phyloP scores from a whole-genome alignment of 2,797 vertebrate species.

The Garrulus glandarius region DNA sequence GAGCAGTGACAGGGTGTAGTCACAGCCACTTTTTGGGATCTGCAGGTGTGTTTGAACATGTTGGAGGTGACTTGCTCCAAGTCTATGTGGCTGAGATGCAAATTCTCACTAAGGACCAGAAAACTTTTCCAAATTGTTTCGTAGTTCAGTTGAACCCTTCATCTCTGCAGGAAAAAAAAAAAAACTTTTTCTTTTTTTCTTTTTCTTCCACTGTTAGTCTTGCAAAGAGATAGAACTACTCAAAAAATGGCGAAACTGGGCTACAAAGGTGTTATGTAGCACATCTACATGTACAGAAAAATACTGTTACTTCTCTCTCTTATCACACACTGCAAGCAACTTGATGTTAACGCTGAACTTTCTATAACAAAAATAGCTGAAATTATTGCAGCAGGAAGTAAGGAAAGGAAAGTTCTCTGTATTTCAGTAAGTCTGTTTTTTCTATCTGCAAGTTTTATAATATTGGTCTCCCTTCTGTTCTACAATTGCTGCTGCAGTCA shows the following conservation, averaged over 20 bases:
- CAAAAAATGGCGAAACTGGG: not conserved
- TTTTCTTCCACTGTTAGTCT: not conserved
- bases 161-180: not conserved
- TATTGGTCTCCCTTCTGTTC: not conserved
- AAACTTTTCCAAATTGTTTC: not conserved
- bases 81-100: rapidly evolving
- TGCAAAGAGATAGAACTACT: not conserved
- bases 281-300: not conserved
- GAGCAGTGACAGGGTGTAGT: not conserved
- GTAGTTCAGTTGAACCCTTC: not conserved
- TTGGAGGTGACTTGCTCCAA: not conserved
- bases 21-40: not conserved
- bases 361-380: not conserved
- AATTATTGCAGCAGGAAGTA: not conserved
- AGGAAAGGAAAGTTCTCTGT: not conserved
- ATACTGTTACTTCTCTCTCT: not conserved
- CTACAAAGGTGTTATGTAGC: not conserved
- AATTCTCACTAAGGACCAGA: not conserved
- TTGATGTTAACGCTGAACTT: not conserved
- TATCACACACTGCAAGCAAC: not conserved
- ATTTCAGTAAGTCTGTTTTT: not conserved
- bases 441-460: not conserved
- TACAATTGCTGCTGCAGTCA: not conserved
- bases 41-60: not conserved
- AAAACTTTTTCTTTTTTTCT: not conserved